Evolutionary conservation across 2,113 vertebrate genomes (phyloP).

Genomic region (Helogale parvula): DNA sequence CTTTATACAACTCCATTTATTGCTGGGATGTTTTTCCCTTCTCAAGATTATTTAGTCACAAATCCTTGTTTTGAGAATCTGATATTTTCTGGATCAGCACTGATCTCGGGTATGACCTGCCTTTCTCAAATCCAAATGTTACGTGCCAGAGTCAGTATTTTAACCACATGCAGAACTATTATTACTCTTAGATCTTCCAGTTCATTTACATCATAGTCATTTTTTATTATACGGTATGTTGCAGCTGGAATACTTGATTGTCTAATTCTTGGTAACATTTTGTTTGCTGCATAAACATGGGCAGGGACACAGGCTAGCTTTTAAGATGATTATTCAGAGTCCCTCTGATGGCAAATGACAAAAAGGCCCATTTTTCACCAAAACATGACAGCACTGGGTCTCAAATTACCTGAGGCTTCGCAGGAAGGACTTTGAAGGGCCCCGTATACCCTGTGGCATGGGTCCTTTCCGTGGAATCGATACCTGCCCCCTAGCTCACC

Average conservation of each 20-base stretch:
- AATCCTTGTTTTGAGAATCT: background rate
- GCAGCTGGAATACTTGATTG: background rate
- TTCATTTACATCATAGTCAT: background rate
- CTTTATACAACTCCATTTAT: background rate
- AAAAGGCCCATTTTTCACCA: conserved; percentile 14
- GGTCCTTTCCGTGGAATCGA: background rate
- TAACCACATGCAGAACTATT: background rate
- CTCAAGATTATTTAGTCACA: background rate
- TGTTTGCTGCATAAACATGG: background rate
- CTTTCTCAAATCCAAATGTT: background rate
- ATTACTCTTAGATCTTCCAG: background rate
- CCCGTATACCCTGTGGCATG: background rate
- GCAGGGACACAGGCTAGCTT: background rate
- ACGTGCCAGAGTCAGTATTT: background rate
- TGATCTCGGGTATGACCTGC: background rate
- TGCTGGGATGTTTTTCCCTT: background rate
- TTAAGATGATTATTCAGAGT: background rate
- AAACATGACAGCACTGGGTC: background rate
- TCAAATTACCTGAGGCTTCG: background rate
- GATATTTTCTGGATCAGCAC: background rate
- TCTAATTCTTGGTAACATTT: background rate
- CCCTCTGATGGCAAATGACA: background rate
- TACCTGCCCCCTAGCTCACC: background rate
- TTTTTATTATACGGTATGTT: background rate
- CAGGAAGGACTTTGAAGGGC: background rate